Evolutionary conservation across 2,888 invertebrate genomes (phyloP), one percentile per base, ranked within the genome.

Genomic region (Drymonia ruficornis): DNA sequence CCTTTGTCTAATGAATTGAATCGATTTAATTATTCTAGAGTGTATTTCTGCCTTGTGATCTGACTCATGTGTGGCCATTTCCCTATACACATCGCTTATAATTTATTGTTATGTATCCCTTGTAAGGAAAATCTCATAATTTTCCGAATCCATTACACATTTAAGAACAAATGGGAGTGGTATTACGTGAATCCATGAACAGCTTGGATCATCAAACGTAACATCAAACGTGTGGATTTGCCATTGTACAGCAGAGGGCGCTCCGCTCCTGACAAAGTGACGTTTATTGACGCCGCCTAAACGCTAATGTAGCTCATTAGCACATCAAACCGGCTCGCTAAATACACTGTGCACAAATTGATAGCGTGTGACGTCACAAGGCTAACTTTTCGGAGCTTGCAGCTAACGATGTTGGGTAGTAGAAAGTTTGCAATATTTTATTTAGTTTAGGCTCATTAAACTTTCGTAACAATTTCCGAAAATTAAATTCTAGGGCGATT

Each of bases 231-330:
- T 28, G 13, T 16, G 23, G 28, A 45, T 28, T 43, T 45, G 28
- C 28, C 28, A 40, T 45, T 45, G 45, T 45, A 28, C 45, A 23
- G 28, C 28, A 28, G 45, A 9, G 45, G 11, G 8, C 16, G 40
- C 16, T 15, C 15, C 43, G 57, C 40, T 50, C 29, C 53, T 49
- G 60, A 67, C 63, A 71, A 65, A 68, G 68, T 70, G 75, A 67
- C 66, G 65, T 72, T 65, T 64, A 74, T 72, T 66, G 71, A 63
- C 64, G 65, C 51, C 59, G 59, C 62, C 69, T 70, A 69, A 67
- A 68, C 70, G 70, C 63, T 68, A 70, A 70, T 63, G 65, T 61
- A 64, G 62, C 74, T 76, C 76, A 78, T 79, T 78, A 78, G 74
- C 76, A 75, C 78, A 75, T 78, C 76, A 77, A 74, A 76, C 76